Evolutionary conservation across 2,888 invertebrate species (phyloP).

Genomic region (Belgica antarctica): DNA sequence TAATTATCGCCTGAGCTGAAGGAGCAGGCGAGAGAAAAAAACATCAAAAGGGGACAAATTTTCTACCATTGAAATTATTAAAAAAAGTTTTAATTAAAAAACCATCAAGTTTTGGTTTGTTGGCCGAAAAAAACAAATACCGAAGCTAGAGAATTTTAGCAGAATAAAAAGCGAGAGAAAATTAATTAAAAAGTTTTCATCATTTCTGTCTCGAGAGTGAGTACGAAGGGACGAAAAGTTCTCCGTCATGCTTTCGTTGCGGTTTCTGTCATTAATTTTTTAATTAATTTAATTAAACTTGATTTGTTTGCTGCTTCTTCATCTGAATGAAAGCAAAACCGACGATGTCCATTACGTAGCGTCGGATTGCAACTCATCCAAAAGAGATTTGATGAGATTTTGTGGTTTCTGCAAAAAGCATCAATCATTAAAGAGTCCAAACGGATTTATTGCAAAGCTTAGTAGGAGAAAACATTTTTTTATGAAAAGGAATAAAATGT

Average conservation of each 20-base stretch:
- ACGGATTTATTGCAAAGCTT: constrained; percentile 7
- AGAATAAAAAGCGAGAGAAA: too few relatives aligned
- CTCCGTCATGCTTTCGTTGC: neutral
- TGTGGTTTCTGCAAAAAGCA: neutral
- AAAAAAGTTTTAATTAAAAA: constrained; percentile 43
- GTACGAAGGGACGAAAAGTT: constrained; percentile 15
- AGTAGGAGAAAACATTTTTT: neutral
- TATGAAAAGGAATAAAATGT: constrained; percentile 9
- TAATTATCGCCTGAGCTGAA: neutral
- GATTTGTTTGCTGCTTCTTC: constrained; percentile 10
- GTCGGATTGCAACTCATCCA: neutral
- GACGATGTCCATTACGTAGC: too few relatives aligned
- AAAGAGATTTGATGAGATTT: constrained; percentile 14
- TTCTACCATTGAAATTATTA: constrained; percentile 25
- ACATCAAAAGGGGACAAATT: constrained; percentile 32
- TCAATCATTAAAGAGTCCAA: constrained; percentile 7
- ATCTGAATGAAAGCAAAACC: constrained; percentile 11
- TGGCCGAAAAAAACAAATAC: constrained; percentile 35
- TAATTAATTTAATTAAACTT: constrained; percentile 42
- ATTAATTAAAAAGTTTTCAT: constrained; percentile 43
- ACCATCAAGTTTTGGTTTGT: constrained; percentile 36
- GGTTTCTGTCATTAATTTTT: constrained; percentile 33
- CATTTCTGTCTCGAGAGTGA: neutral
- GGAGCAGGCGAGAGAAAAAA: neutral
- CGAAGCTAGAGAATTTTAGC: constrained; percentile 21